Evolutionary conservation across 1,140 invertebrate species (phyloP), one percentile per base, ranked within the genome.

Genomic region (Sarcophaga bullata): DNA sequence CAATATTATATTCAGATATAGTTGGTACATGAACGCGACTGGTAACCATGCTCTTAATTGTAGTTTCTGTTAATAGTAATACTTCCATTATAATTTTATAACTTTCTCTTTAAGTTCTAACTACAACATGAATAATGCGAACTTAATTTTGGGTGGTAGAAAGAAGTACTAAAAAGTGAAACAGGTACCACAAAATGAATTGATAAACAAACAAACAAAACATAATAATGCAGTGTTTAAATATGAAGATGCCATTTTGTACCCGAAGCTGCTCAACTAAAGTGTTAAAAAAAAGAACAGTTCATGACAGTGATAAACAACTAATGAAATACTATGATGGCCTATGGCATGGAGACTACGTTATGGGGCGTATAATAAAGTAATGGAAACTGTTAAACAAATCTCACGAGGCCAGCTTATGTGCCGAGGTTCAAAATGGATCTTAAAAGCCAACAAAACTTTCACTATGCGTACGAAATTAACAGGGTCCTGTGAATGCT

Each of bases 241-340:
- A 78, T 78, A 78, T 78, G 75, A 78, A 52, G 52, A 78, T 78
- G 75, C 19, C 48, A 78, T 78, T n/a, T 78, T 78, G 73, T 10
- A 78, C 75, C 75, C 19, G 25, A 19, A n/a, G 62, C 19, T 19
- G 6, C 62, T n/a, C 19, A 25, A 37, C 25, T 37, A 37, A 68
- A 68, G 62, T 68, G 62, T 19, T 68, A 68, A 68, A 68, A 68
- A 68, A 68, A 68, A 68, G 62, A 19, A 68, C 62, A 68, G 17
- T 25, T 68, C 8, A 10, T 17, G 19, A 68, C 19, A 68, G 19
- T 68, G 62, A 68, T 58, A 13, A 58, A 37, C 25, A 37, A 37
- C 4, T 2, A 58, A 58, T 68, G 19, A 68, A 8, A 68, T 68
- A 68, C 19, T 19, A n/a, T 68, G 62, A n/a, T 68, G 62, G 62